Base-by-base conservation (phyloP, 2,113 vertebrate genomes). In the Oceanites oceanicus region DNA sequence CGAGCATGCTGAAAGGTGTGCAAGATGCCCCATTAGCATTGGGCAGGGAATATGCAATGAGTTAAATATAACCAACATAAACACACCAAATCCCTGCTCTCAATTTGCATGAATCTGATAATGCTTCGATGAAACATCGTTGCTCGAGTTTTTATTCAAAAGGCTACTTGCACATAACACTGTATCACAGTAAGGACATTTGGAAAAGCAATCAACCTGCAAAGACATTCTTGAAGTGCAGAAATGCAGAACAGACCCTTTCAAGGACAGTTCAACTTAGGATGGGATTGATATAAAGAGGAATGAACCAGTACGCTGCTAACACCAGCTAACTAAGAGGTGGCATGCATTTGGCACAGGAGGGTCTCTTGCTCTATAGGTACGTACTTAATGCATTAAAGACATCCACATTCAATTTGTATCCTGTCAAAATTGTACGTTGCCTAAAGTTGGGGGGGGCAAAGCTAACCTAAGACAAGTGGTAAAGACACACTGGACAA, bases 401-500 rank as follows among this genome's bases (percentile, higher is more conserved):
- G 83, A 96, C 55, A 86, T 45, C 42, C 45, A 75, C 62, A 27
- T 70, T 38, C 61, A 52, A 21, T 71, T 74, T 72, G 42, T 13
- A 96, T 71, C n/a, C 63, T 94, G 85, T 74, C 94, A 97, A 90
- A 86, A 95, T 13, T 8, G 0, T 36, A 74, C 2, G 40, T 20
- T 92, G 68, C 62, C 95, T 95, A n/a, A 96, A 78, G 59, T 6
- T 38, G 32, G 1, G 29, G 65, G 65, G 11, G 4, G 25, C 20
- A 94, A 90, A 74, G 61, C 65, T 92, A 80, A 92, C 38, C 40
- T 84, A 65, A 74, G 67, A 26, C 78, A 91, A 95, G 88, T 93
- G 82, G 92, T 92, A 94, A 97, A 97, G 85, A 94, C 79, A 97
- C 70, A 44, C 76, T 97, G 97, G 97, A 97, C 50, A 56, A 75